These are phyloP conservation scores for Sibirionetta formosa DNA, from an alignment of 2,797 vertebrate species.

Conservation along the genomic window DNA sequence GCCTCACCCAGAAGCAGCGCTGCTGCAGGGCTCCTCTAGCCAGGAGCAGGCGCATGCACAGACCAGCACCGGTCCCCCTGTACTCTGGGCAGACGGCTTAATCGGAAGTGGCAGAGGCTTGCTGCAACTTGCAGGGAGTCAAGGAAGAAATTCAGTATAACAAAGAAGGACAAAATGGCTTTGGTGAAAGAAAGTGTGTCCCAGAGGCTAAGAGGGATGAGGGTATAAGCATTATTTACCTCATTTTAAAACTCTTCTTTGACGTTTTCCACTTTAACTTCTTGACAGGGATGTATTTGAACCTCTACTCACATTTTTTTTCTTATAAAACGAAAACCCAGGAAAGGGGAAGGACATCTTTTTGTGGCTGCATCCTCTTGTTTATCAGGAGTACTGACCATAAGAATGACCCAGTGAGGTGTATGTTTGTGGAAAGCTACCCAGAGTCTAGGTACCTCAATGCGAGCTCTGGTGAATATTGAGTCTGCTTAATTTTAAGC, in stretches of 20 bases:
- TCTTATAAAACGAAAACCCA: neutral
- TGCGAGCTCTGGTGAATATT: neutral
- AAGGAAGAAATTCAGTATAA: neutral
- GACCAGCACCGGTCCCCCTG: neutral
- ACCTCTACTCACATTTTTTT: neutral
- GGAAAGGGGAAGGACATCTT: neutral
- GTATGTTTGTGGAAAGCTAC: neutral
- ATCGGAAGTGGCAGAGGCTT: neutral
- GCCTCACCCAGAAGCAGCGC: accelerated
- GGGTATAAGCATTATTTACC: neutral
- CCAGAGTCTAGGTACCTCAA: neutral
- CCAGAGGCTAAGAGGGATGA: neutral
- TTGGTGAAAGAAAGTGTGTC: neutral
- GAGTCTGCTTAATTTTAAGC: neutral
- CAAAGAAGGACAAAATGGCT: neutral
- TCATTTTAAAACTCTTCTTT: neutral
- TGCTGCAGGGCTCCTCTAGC: neutral
- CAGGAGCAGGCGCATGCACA: neutral
- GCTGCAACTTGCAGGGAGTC: neutral
- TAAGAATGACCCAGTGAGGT: neutral
- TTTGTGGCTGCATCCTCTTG: neutral
- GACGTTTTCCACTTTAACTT: neutral
- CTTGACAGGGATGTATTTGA: neutral
- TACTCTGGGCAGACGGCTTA: neutral
- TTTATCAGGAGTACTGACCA: neutral